Base-by-base conservation (phyloP, 2,797 vertebrate species). In the Prionace glauca region DNA sequence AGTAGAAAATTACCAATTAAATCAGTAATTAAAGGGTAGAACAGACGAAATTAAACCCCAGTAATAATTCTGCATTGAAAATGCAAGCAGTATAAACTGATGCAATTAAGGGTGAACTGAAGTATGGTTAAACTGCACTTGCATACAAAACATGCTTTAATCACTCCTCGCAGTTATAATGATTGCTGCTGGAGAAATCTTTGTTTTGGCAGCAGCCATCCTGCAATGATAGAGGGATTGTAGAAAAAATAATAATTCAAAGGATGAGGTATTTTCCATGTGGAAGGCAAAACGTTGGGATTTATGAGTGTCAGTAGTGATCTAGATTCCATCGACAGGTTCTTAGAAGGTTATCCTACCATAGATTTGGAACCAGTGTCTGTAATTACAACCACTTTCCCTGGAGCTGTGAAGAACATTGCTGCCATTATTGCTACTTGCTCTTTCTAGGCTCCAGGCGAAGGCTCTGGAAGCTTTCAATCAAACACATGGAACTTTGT, bases 1-100 rank as follows among this genome's bases (percentile, higher is more conserved):
- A 72, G 67, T 56, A 56, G 71, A 74, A 74, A 77, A 74, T 95
- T 77, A 56, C 93, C 90, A 92, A 95, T 95, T 77, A 56, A 95
- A 50, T 74, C 93, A 95, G 72, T 56, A 95, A 95, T 74, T 94
- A 74, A 94, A 56, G 69, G 71, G 11, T 18, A 22, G 12, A 29
- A 56, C 18, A 60, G 93, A 95, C 71, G 0, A 77, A 95, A 74
- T 95, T 95, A 60, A 74, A 95, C 71, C 93, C 7, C 93, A 95
- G 71, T 95, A 74, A 74, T 77, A 45, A 74, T 77, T 77, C 50
- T 16, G 45, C 41, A 18, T 71, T 45, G 14, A 74, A 74, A 95
- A 77, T 60, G 29, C 71, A 71, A 32, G 71, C 41, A 45, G 50
- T 56, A 56, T 77, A 95, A 95, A 95, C 93, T 56, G 45, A 20